Conservation (phyloP, 2,113 vertebrate genomes). For the Leptosomus discolor region DNA sequence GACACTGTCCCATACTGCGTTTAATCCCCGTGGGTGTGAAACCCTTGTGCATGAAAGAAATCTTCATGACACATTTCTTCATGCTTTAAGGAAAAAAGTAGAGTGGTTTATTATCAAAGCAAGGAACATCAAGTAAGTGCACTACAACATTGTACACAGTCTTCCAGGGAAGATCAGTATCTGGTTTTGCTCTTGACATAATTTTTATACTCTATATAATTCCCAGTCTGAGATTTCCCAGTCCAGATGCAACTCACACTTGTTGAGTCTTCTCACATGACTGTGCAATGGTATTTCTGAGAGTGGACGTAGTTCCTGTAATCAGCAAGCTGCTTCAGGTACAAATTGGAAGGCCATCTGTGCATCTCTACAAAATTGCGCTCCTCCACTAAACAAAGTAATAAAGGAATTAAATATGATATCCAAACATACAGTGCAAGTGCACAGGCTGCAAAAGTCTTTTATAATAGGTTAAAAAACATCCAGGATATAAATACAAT, state of each 20-base stretch:
- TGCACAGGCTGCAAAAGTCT: not conserved
- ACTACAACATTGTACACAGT: not conserved
- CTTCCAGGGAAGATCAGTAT: not conserved
- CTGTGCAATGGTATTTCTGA: conserved; percentile 85
- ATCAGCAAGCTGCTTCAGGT: conserved; percentile 93
- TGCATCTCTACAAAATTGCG: conserved; percentile 89
- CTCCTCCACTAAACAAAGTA: conserved; percentile 84
- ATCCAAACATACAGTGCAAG: fast-evolving
- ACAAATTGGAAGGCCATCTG: conserved; percentile 90
- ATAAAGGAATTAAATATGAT: not conserved
- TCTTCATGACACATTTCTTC: not conserved
- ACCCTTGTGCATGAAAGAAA: not conserved
- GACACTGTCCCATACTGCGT: not conserved
- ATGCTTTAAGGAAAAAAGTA: not conserved
- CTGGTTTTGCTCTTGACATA: not conserved
- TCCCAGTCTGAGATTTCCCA: not conserved
- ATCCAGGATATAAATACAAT: not conserved
- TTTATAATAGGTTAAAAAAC: not conserved
- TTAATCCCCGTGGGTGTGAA: not conserved
- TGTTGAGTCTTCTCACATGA: conserved; percentile 81
- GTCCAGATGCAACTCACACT: not conserved
- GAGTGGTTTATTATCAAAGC: not conserved
- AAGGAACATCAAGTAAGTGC: not conserved
- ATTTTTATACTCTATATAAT: not conserved
- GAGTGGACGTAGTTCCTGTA: conserved; percentile 90